Percentiles rank a stretch among this genome's conserved stretches.
Evolutionary conservation across 1,140 invertebrate species (phyloP).

Genomic region (Drosophila punjabiensis): DNA sequence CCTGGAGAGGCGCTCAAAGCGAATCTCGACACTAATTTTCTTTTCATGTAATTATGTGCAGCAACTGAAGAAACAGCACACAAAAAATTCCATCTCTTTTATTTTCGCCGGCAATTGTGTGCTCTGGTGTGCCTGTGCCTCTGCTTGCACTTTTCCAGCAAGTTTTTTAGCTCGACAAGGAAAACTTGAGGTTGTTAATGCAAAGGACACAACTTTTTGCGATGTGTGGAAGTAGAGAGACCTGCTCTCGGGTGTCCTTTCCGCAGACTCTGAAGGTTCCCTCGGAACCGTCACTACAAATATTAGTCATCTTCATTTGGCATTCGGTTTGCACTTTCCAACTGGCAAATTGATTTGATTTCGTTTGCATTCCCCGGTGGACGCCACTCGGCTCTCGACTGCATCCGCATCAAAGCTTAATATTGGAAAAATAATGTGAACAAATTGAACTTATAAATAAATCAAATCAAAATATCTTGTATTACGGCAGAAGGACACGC

Average conservation of each 20-base stretch:
- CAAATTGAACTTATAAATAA: constrained; percentile 82
- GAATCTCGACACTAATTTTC: constrained; percentile 81
- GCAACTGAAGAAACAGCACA: constrained; percentile 43
- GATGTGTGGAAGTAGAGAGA: constrained; percentile 10
- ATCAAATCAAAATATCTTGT: constrained; percentile 79
- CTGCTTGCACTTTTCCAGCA: constrained; percentile 40
- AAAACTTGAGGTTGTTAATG: constrained; percentile 34
- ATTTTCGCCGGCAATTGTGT: constrained; percentile 45
- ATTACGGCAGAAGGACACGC: constrained; percentile 36
- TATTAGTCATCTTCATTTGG: constrained; percentile 43
- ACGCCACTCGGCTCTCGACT: constrained; percentile 27
- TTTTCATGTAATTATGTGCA: constrained; percentile 79
- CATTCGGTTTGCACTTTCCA: constrained; percentile 43
- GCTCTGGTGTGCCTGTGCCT: constrained; percentile 1
- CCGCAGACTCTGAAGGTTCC: background rate
- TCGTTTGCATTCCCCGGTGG: constrained; percentile 42
- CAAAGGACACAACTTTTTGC: constrained; percentile 36
- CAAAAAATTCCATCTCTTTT: constrained; percentile 29
- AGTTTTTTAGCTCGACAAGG: constrained; percentile 26
- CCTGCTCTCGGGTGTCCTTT: constrained; percentile 4
- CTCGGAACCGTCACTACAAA: constrained; percentile 7
- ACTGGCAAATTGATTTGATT: constrained; percentile 54
- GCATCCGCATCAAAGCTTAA: constrained; percentile 55
- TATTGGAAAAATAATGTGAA: constrained; percentile 74
- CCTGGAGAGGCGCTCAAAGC: constrained; percentile 74